Evolutionary conservation across 2,888 invertebrate species (phyloP).

Genomic region (Amphiduros pacificus): DNA sequence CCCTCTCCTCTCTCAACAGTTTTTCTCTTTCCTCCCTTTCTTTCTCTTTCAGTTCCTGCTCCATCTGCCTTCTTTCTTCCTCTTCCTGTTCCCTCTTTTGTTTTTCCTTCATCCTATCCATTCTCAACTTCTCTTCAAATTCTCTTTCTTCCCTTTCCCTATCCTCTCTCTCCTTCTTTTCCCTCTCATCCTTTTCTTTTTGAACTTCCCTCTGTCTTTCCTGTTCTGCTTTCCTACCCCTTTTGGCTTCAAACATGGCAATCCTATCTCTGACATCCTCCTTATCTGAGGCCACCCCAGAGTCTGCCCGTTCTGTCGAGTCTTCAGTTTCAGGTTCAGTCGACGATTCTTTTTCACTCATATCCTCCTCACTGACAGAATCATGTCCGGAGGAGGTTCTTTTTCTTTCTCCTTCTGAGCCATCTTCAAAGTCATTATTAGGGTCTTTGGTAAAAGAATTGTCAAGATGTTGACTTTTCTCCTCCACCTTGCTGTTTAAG

Average conservation of each 20-base stretch:
- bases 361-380: no score
- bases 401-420: no score
- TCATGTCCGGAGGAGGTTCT: no score
- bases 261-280: background rate
- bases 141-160: background rate
- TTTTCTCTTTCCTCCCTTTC: background rate
- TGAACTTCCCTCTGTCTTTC: background rate
- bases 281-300: no score
- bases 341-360: no score
- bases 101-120: conserved; percentile 2
- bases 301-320: no score
- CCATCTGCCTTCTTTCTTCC: background rate
- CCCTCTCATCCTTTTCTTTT: conserved; percentile 4
- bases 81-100: background rate
- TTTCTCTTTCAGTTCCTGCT: background rate
- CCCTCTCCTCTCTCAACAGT: background rate
- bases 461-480: no score
- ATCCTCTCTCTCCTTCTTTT: background rate
- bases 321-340: no score
- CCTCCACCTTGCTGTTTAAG: no score
- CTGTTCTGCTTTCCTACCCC: background rate
- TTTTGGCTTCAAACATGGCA: no score
- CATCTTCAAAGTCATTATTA: no score
- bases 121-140: background rate
- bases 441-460: no score